These are phyloP conservation scores for Eidolon helvum DNA, from an alignment of 2,113 vertebrate species.

Conservation along the genomic window DNA sequence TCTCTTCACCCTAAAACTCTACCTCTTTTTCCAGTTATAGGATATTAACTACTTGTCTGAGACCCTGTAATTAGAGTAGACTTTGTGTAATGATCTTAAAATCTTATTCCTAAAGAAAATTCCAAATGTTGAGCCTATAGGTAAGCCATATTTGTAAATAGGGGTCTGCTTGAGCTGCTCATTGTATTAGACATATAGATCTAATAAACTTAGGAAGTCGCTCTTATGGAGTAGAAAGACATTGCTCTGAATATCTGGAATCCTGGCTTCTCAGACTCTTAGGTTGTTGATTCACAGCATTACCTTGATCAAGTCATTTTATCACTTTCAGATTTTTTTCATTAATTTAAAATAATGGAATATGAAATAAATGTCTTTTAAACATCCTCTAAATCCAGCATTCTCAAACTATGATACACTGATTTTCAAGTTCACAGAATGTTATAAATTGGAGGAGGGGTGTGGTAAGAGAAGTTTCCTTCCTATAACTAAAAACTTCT, in stretches of 20 bases:
- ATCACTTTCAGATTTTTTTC: neutral
- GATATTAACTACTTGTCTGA: neutral
- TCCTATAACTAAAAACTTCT: neutral
- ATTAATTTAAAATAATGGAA: neutral
- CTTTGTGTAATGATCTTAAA: neutral
- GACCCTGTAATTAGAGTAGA: neutral
- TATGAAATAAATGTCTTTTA: neutral
- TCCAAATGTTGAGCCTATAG: neutral
- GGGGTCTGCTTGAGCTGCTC: neutral
- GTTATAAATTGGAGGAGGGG: neutral
- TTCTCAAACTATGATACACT: neutral
- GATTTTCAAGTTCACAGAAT: neutral
- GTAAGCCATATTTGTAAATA: neutral
- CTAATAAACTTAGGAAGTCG: neutral
- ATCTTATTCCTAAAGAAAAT: neutral
- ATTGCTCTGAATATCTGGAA: neutral
- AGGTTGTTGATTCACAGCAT: neutral
- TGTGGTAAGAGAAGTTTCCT: neutral
- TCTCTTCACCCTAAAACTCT: neutral
- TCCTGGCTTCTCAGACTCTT: neutral
- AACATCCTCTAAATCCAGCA: neutral
- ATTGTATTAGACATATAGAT: neutral
- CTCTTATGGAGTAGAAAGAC: neutral
- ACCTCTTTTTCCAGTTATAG: neutral
- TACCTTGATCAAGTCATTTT: neutral